These are phyloP conservation scores for Nycteola revayana DNA, from an alignment of 2,888 invertebrate genomes.

Conservation along the genomic window DNA sequence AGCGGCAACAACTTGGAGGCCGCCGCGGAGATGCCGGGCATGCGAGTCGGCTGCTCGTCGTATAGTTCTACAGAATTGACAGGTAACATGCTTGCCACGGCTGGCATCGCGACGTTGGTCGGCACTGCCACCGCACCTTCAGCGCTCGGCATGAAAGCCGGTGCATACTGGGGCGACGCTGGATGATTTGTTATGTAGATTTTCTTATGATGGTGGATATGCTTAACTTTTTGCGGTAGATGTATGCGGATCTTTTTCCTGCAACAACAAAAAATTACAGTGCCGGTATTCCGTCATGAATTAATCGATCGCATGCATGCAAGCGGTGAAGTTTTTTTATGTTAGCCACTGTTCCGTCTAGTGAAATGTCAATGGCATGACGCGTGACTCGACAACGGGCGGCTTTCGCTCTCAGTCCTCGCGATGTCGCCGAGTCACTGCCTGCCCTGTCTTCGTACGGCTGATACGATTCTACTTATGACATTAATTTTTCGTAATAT, in stretches of 20 bases:
- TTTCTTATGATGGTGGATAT: slow-evolving; percentile 80
- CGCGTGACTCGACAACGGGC: slow-evolving; percentile 57
- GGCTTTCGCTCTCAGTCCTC: slow-evolving; percentile 63
- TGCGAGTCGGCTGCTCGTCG: slow-evolving; percentile 52
- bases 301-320: slow-evolving; percentile 57
- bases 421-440: slow-evolving; percentile 40
- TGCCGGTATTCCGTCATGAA: slow-evolving; percentile 45
- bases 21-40: slow-evolving; percentile 44
- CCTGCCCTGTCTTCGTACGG: slow-evolving; percentile 45
- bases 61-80: slow-evolving; percentile 59
- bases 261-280: slow-evolving; percentile 65
- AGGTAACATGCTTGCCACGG: slow-evolving; percentile 55
- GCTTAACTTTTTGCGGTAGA: slow-evolving; percentile 80
- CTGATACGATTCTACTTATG: slow-evolving; percentile 43
- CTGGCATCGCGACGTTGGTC: slow-evolving; percentile 57
- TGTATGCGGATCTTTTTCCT: slow-evolving; percentile 82
- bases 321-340: slow-evolving; percentile 42
- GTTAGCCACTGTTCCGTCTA: slow-evolving; percentile 55
- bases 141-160: slow-evolving; percentile 68
- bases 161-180: slow-evolving; percentile 71
- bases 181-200: slow-evolving; percentile 78
- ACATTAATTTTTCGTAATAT: slow-evolving; percentile 34
- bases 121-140: slow-evolving; percentile 67
- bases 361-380: slow-evolving; percentile 61
- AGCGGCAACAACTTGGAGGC: slow-evolving; percentile 68